Conservation (phyloP, 1,140 invertebrate genomes). For the Drosophila bocki region DNA sequence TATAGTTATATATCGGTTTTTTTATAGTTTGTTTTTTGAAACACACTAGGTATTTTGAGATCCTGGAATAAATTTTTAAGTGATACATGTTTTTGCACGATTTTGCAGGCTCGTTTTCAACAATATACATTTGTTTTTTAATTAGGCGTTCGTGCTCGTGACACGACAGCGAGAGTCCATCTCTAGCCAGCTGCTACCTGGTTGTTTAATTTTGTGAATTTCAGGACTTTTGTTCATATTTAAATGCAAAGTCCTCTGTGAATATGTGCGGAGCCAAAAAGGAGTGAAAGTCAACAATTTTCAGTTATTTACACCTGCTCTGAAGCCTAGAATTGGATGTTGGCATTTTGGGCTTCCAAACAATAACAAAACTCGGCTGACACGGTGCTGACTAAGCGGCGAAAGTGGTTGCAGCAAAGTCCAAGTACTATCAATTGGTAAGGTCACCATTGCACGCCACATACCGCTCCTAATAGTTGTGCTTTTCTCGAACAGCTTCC, state of each 20-base stretch:
- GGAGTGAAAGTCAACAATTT: not conserved
- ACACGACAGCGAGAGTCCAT: not conserved
- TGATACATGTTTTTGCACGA: too few relatives aligned
- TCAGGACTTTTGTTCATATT: not conserved
- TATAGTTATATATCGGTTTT: not conserved
- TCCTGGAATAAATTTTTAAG: not conserved
- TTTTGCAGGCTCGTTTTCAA: not conserved
- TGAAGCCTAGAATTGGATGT: not conserved
- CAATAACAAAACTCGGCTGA: conserved; percentile 18
- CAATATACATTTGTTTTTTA: not conserved
- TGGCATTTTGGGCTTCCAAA: not conserved
- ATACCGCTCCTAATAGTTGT: not conserved
- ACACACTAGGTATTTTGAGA: not conserved
- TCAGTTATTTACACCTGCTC: not conserved
- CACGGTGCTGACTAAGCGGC: conserved; percentile 35
- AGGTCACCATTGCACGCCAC: conserved; percentile 8
- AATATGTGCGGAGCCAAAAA: not conserved
- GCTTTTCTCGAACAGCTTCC: not conserved
- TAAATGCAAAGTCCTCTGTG: not conserved
- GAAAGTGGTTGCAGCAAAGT: conserved; percentile 51
- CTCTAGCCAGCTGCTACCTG: conserved; percentile 22
- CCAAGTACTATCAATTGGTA: conserved; percentile 40
- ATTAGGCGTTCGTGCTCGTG: not conserved
- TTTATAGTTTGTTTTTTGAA: not conserved
- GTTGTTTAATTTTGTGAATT: conserved; percentile 22